phyloP scores from a whole-genome alignment of 2,113 vertebrate species.

The Peromyscus leucopus region DNA sequence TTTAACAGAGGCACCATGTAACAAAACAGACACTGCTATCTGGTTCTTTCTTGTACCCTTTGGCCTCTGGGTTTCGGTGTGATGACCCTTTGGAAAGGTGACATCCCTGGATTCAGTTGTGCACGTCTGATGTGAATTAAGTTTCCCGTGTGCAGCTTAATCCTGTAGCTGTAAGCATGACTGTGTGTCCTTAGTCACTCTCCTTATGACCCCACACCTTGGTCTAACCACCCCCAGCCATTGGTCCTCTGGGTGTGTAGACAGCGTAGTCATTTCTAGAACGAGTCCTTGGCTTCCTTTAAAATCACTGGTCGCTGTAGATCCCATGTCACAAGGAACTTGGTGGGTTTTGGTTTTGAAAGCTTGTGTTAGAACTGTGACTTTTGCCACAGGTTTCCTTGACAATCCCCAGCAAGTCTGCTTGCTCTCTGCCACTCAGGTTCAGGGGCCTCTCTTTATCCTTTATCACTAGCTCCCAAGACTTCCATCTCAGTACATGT shows the following conservation, averaged over 20 bases:
- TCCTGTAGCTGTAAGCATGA: not conserved
- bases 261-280: not conserved
- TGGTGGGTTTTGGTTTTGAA: slow-evolving; percentile 49
- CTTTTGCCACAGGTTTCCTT: not conserved
- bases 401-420: not conserved
- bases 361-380: slow-evolving; percentile 24
- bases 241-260: not conserved
- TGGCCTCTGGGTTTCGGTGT: slow-evolving; percentile 55
- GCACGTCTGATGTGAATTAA: not conserved
- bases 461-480: slow-evolving; percentile 23
- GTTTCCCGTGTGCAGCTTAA: slow-evolving; percentile 9
- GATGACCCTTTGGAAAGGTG: slow-evolving; percentile 38
- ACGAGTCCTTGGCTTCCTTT: slow-evolving; percentile 11
- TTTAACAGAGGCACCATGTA: slow-evolving; percentile 50
- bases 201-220: not conserved
- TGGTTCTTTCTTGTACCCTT: slow-evolving; percentile 14
- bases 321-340: not conserved
- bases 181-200: slow-evolving; percentile 22
- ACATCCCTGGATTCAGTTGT: slow-evolving; percentile 9
- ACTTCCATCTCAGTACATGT: not conserved
- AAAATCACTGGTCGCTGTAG: not conserved
- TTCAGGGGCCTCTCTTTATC: not conserved
- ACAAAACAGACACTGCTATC: slow-evolving; percentile 49
- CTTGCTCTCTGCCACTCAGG: not conserved
- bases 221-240: not conserved